Evolutionary conservation across 1,140 invertebrate genomes (phyloP).

Genomic region (Brachystomella parvula): DNA sequence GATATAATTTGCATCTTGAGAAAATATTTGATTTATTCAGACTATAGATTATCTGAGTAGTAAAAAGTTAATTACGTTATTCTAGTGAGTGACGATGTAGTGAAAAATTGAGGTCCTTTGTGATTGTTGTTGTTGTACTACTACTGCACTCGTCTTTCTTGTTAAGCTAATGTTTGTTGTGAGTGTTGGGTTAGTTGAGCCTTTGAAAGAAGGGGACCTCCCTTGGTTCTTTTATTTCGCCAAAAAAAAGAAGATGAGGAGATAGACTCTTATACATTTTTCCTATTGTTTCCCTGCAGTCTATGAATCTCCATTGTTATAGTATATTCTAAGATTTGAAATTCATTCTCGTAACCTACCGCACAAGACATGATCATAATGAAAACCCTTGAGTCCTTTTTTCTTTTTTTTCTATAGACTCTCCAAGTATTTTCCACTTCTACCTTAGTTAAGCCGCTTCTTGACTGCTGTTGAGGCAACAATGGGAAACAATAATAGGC

Average conservation of each 20-base stretch:
- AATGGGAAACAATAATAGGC: not conserved
- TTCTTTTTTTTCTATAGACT: not conserved
- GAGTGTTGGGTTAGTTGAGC: slow-evolving; percentile 9
- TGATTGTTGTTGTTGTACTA: not conserved
- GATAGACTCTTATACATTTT: not conserved
- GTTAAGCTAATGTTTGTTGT: slow-evolving; percentile 11
- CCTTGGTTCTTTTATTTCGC: not conserved
- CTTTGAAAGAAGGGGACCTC: not conserved
- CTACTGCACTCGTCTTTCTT: too few relatives aligned
- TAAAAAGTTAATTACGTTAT: too few relatives aligned
- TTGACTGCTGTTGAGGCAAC: slow-evolving; percentile 1
- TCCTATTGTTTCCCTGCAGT: not conserved
- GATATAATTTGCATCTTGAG: too few relatives aligned
- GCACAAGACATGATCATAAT: not conserved
- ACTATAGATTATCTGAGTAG: too few relatives aligned
- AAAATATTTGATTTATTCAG: too few relatives aligned
- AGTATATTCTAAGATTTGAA: not conserved
- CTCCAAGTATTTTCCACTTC: not conserved
- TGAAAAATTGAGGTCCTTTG: not conserved
- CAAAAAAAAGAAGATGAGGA: too few relatives aligned
- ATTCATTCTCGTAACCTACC: not conserved
- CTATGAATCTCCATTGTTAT: not conserved
- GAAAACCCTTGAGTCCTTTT: not conserved
- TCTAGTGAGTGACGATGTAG: too few relatives aligned
- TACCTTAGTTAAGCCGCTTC: too few relatives aligned